Base-by-base conservation (phyloP, 2,888 invertebrate genomes). In the Nemotelus pantherinus region DNA sequence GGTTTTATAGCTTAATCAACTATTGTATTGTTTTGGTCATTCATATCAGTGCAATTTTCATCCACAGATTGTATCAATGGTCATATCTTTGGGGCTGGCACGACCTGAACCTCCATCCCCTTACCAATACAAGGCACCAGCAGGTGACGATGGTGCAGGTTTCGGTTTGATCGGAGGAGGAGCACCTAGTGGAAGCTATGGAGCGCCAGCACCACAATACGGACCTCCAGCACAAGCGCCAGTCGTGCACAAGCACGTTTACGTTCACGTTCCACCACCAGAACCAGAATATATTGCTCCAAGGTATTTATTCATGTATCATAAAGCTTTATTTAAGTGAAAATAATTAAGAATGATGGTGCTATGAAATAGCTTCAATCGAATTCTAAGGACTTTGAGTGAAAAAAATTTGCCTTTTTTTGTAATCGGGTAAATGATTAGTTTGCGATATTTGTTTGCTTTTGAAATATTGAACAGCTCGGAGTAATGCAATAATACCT, bases 261-360 rank as follows among this genome's bases (percentile, higher is more conserved):
- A 95, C 88, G 95, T 96, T 39, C 95, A 95, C 86, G 95, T 95
- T 39, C 95, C 95, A 70, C 95, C 95, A 77, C 95, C 95, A 83
- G 95, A 95, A 86, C 93, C 93, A 48, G 95, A 95, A 83, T 90
- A 92, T 84, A 91, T 91, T 55, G 90, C 91, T 41, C 91, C 93
- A 41, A 92, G 90, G 84, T 91, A 85, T 85, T 47, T 65, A 48
- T n/a, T n/a, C n/a, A n/a, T n/a, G n/a, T n/a, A n/a, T n/a, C n/a
- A n/a, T n/a, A n/a, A n/a, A n/a, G 7, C 9, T 9, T 7, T 9
- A 65, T 43, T 43, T n/a, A n/a, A n/a, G n/a, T n/a, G n/a, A n/a
- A n/a, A n/a, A n/a, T n/a, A n/a, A n/a, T n/a, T n/a, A n/a, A n/a
- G n/a, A n/a, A n/a, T n/a, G n/a, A n/a, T n/a, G n/a, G n/a, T n/a